These are phyloP conservation scores for Riparia riparia DNA, from an alignment of 2,113 vertebrate species.

Conservation along the genomic window DNA sequence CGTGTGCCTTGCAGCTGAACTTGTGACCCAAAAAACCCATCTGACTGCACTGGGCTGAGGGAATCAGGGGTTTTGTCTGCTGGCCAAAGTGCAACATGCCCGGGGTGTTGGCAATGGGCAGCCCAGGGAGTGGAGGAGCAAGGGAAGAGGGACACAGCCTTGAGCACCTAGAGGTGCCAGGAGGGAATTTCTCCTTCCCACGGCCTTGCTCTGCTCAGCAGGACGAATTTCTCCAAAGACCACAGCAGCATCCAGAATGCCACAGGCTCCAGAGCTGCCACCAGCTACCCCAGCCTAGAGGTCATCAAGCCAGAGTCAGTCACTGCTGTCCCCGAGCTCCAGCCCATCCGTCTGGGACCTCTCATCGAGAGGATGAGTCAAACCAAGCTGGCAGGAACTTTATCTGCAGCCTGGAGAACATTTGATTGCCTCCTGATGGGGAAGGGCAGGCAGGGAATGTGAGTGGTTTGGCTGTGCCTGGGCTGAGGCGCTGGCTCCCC, in stretches of 20 bases:
- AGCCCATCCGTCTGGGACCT: not conserved
- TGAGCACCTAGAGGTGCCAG: not conserved
- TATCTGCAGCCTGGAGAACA: not conserved
- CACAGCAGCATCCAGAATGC: not conserved
- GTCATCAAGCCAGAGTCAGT: not conserved
- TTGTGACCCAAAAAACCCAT: not conserved
- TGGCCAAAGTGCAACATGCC: not conserved
- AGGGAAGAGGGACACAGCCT: not conserved
- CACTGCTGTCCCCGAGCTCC: not conserved
- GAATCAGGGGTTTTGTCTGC: not conserved
- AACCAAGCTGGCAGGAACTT: not conserved
- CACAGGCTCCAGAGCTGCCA: not conserved
- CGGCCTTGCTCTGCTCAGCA: fast-evolving
- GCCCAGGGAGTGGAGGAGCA: not conserved
- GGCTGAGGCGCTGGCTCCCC: no score
- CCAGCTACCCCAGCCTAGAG: not conserved
- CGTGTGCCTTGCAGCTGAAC: not conserved
- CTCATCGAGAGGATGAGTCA: not conserved
- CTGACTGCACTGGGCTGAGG: not conserved
- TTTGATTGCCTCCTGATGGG: slow-evolving; percentile 11
- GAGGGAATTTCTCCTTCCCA: not conserved
- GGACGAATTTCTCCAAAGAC: not conserved
- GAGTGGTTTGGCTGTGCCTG: not conserved
- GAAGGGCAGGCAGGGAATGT: not conserved
- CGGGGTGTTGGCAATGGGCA: not conserved